These are phyloP conservation scores for Panopea generosa DNA, from an alignment of 2,888 invertebrate species.

Conservation along the genomic window DNA sequence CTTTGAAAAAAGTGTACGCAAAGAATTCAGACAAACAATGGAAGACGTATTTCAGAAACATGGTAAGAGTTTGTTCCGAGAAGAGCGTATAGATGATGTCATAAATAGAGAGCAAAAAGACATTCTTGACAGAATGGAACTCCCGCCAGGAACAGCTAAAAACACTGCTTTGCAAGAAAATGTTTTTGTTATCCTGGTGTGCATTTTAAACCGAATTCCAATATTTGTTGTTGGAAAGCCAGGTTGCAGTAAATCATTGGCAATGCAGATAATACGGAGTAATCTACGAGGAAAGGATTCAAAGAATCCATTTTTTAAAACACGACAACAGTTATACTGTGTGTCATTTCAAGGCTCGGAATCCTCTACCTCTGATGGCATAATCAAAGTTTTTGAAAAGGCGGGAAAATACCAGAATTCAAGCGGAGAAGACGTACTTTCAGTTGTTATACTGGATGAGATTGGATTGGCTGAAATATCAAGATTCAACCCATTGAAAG, in stretches of 20 bases:
- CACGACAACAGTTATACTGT: conserved; percentile 67
- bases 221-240: conserved; percentile 75
- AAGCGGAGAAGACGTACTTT: conserved; percentile 57
- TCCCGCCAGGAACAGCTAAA: conserved; percentile 69
- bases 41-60: conserved; percentile 21
- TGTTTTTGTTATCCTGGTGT: conserved; percentile 72
- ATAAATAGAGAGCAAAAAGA: conserved; percentile 66
- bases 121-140: conserved; percentile 67
- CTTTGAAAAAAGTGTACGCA: conserved; percentile 28
- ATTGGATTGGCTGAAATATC: conserved; percentile 77
- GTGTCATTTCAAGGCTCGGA: conserved; percentile 75
- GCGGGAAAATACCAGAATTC: conserved; percentile 67
- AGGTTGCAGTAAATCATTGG: conserved; percentile 74
- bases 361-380: conserved; percentile 76
- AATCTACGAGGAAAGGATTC: conserved; percentile 73
- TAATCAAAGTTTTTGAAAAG: conserved; percentile 73
- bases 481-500: conserved; percentile 75
- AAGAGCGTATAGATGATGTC: conserved; percentile 34
- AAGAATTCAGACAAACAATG: conserved; percentile 38
- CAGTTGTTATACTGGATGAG: conserved; percentile 77
- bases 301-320: conserved; percentile 64
- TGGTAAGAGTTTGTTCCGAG: neutral
- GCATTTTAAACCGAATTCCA: conserved; percentile 71
- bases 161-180: conserved; percentile 73
- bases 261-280: conserved; percentile 70